Base-by-base conservation (phyloP, 2,797 vertebrate species). In the Premnoplex brunnescens region DNA sequence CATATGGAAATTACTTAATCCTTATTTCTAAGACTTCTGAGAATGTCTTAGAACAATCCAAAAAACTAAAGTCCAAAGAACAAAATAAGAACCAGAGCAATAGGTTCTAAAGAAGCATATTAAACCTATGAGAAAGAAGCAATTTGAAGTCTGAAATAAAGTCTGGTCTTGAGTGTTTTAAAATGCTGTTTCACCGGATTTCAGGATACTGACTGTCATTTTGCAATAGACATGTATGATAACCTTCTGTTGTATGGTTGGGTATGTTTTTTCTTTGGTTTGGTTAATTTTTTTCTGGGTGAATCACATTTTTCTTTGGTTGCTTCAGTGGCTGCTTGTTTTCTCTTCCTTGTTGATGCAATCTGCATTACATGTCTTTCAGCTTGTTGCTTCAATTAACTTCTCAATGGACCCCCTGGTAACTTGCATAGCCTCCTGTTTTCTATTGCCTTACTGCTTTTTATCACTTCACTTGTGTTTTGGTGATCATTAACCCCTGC, bases 351-450 rank as follows among this genome's bases (percentile, higher is more conserved):
- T 11, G 34, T 87, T 89, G 91, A 54, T 86, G 78, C 71, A 91
- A 37, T 92, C 85, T 23, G 27, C 91, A 51, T 94, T 94, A 44
- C 8, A 5, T 83, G 85, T 91, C 32, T 95, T 94, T 94, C 88
- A 93, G 95, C 67, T 96, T 95, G 89, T 87, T 95, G 64, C 92
- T 97, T 97, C 97, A 96, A 90, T 98, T 97, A 97, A 94, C 67
- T 97, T 97, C 93, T 94, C 97, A 94, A 0, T 94, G 94, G 95
- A 94, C 86, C 93, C 83, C 95, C 91, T 46, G 36, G 88, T 72
- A 92, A 77, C 71, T 88, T 77, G 46, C 48, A 36, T 74, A 83
- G 92, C 95, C 93, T 96, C 94, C 95, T 89, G 63, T 43, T 95
- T 96, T 81, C 82, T 72, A 36, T 88, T 67, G 94, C 73, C 93